Base-by-base conservation (phyloP, 30 jellyfish, hydroid and myxozoan species). In the Aurelia aurita region DNA sequence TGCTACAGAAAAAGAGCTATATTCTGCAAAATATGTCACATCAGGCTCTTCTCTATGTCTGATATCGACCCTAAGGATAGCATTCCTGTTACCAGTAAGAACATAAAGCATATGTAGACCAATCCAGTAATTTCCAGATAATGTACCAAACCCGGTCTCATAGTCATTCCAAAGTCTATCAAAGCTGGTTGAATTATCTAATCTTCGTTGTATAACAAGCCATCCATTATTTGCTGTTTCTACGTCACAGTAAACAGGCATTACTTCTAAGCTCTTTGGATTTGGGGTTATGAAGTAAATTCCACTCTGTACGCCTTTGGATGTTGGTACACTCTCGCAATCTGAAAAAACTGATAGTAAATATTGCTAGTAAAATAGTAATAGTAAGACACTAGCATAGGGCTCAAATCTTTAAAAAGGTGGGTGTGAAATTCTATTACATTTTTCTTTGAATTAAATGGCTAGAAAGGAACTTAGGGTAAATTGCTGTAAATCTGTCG, bases 131-230 rank as follows among this genome's bases (percentile, higher is more conserved):
- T 75, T 75, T 14, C 72, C 85, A 23, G 34, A 26, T 49, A 75
- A 12, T 11, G 32, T 53, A 7, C 87, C 87, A 58, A 75, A 75
- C 11, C 87, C 87, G 25, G 5, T 18, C 47, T 80, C 67, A 69
- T 64, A 80, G 67, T 45, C 74, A 19, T 66, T 68, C 92, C 92
- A 82, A 14, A n/a, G 46, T 29, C 92, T 69, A 68, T 67, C 12
- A 49, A 82, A 82, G 27, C 35, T 71, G 4, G 70, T 73, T 4
- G 79, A 26, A 19, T 18, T 34, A 57, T 69, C 85, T 18, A 67
- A 57, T 14, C 92, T 73, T 18, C 92, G 34, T 60, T 82, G 92
- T 34, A 82, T 16, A 9, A 82, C 92, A 51, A 65, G 60, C 85
- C 85, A 82, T 10, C 85, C 92, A 0, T 74, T 81, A 14, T 60